Base-by-base conservation (phyloP, 1,140 invertebrate species). In the Archegozetes longisetosus region DNA sequence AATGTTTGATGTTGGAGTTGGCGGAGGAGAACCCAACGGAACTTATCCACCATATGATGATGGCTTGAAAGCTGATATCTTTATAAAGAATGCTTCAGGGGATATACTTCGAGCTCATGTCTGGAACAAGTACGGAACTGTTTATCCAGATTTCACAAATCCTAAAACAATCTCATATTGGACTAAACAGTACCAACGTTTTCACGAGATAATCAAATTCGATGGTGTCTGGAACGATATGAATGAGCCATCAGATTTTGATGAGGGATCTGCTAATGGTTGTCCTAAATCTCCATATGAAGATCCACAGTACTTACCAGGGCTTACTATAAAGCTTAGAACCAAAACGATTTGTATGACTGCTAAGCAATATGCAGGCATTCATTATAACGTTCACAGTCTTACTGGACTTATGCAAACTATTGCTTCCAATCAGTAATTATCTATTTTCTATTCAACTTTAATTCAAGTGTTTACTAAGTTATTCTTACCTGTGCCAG, bases 101-200 rank as follows among this genome's bases (percentile, higher is more conserved):
- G 23, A 32, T 0, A 58, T 63, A 17, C 61, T 68, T 26, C 12
- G 29, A 26, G 67, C 58, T 56, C 65, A 67, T 28, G 66, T 68
- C 13, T 71, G 62, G 64, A 63, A 55, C 47, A 26, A 29, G 26
- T 50, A 51, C 20, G 60, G 22, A 28, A 68, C 64, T 20, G 82
- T 84, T 13, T 91, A 82, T 78, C 86, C 86, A 0, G 88, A 93
- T 73, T 91, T 91, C 68, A 86, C 84, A 2, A 78, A 88, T 73
- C 85, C 86, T 0, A 80, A 81, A 52, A 76, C 81, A 0, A 74
- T 77, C 0, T 69, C 78, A 1, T 92, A 88, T 70, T 92, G 86
- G 82, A 73, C 78, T 0, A 73, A 78, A 56, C 82, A 86, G 77
- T 73, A 89, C 67, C 71, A 73, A 22, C 67, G 73, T 14, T 81